These are phyloP conservation scores for Luffia ferchaultella DNA, from an alignment of 2,888 invertebrate genomes.

Conservation along the genomic window DNA sequence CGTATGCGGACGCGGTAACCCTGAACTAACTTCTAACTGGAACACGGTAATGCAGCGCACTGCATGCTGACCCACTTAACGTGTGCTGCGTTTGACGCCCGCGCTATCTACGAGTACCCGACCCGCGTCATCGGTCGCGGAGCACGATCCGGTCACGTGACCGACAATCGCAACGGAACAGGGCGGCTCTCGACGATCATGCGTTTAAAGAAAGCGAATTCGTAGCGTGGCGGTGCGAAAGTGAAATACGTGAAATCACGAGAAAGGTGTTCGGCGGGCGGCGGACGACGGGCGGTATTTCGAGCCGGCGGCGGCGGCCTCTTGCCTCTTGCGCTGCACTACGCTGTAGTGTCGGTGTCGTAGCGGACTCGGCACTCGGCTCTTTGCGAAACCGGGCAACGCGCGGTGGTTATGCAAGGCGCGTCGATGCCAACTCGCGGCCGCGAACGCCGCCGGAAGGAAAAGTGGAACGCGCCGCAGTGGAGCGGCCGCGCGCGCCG, in stretches of 20 bases:
- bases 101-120: too few species aligned
- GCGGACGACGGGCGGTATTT: slow-evolving; percentile 19
- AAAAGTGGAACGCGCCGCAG: slow-evolving; percentile 65
- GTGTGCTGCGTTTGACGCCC: too few species aligned
- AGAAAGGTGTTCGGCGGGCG: slow-evolving; percentile 30
- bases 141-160: not conserved
- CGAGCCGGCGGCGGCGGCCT: slow-evolving; percentile 28
- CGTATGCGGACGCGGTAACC: too few species aligned
- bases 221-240: slow-evolving; percentile 37
- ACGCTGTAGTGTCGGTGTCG: slow-evolving; percentile 33
- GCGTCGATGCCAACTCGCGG: slow-evolving; percentile 61
- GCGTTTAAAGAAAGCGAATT: slow-evolving; percentile 35
- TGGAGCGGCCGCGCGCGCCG: slow-evolving; percentile 58
- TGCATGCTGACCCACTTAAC: too few species aligned
- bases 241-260: slow-evolving; percentile 49
- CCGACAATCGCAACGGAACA: not conserved
- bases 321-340: slow-evolving; percentile 27
- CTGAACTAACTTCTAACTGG: too few species aligned
- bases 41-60: too few species aligned
- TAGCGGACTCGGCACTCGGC: slow-evolving; percentile 59
- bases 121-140: not conserved
- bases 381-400: slow-evolving; percentile 59
- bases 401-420: slow-evolving; percentile 60
- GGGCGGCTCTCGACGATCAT: not conserved
- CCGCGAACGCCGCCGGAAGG: slow-evolving; percentile 50